Evolutionary conservation across 2,797 vertebrate species (phyloP), one percentile per base, ranked within the genome.

Genomic region (Knipowitschia caucasica): DNA sequence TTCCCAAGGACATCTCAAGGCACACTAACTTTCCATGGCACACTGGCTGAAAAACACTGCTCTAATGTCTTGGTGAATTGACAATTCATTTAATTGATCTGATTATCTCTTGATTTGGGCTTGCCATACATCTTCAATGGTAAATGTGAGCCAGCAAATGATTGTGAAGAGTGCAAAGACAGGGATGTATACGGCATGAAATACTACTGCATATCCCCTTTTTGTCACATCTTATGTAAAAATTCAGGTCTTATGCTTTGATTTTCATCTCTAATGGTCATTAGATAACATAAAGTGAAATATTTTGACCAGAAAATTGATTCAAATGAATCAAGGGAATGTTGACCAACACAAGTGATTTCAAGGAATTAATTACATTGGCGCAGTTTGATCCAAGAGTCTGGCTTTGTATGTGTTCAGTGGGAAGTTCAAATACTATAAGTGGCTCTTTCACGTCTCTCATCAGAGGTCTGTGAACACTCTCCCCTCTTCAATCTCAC

Each of bases 401-500:
- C n/a, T 26, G 25, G n/a, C 43, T 27, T 45, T 49, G 46, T 49
- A n/a, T 49, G 46, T 33, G 46, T 49, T 49, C 18, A 33, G 18
- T 49, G 11, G 20, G 3, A 23, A 14, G 18, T 20, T 14, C 15
- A 11, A 29, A 9, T 8, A 15, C 26, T 11, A n/a, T n/a, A 12
- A 46, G 7, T 44, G 24, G 23, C 24, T n/a, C 25, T 27, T 27
- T 27, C 25, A 15, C 18, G n/a, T 31, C 27, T 33, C 18, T 23
- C 53, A 67, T 56, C 50, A 47, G 35, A 62, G 57, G 58, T 75
- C 72, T 66, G 52, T 10, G 51, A 39, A 56, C 50, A 2, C 30
- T 53, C 60, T 42, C 44, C 56, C 59, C 71, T 76, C 72, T 63
- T 64, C 64, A 38, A 14, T 64, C 78, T 79, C 64, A 71, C 46